Conservation (phyloP, 1,140 invertebrate genomes). For the Triops longicaudatus region DNA sequence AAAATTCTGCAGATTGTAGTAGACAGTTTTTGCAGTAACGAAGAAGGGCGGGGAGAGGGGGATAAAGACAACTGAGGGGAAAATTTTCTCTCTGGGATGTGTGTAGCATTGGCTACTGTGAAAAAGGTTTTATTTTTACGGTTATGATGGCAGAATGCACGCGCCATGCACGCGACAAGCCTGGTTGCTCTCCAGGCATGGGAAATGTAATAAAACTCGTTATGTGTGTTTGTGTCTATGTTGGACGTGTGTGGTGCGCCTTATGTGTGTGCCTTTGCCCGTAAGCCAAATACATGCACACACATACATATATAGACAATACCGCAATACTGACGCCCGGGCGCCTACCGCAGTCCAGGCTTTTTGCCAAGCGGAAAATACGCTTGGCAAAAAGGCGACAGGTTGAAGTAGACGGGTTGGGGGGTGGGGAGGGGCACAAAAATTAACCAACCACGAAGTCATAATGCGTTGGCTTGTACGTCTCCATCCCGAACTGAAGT, state of each 20-base stretch:
- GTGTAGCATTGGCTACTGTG: background rate
- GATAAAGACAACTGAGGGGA: background rate
- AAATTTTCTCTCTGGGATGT: background rate
- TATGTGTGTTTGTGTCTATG: too few species aligned
- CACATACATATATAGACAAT: background rate
- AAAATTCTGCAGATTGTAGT: background rate
- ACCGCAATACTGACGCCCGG: too few species aligned
- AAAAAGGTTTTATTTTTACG: background rate
- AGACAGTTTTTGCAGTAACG: conserved; percentile 5
- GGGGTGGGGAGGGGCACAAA: background rate
- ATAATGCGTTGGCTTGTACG: background rate
- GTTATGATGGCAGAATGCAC: background rate
- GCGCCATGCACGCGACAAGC: conserved; percentile 13
- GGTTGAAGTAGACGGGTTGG: background rate
- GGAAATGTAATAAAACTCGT: background rate
- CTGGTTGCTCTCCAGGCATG: background rate
- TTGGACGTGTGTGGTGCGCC: background rate
- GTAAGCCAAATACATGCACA: background rate
- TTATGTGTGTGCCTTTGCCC: background rate
- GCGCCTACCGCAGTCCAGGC: too few species aligned
- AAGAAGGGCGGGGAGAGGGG: background rate
- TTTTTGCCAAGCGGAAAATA: background rate
- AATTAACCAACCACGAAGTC: background rate
- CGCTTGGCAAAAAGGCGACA: background rate
- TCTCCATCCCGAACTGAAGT: background rate